These are phyloP conservation scores for Cryptocheilus praepositus DNA, from an alignment of 2,888 invertebrate genomes.

Conservation along the genomic window DNA sequence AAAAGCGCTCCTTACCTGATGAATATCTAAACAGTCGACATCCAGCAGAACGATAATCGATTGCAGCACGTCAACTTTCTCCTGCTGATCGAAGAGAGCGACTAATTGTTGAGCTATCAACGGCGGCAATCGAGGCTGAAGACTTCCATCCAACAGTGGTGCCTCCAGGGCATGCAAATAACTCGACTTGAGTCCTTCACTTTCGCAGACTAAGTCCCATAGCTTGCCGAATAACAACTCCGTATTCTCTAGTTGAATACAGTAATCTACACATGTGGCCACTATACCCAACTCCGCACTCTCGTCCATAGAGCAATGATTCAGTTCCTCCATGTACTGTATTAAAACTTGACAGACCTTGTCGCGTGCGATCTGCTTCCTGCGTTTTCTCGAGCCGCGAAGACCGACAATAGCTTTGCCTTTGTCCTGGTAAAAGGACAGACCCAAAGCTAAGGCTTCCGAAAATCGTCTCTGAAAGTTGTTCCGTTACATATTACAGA, in stretches of 20 bases:
- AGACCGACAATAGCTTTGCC: constrained; percentile 80
- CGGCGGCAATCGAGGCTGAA: constrained; percentile 78
- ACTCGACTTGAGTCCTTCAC: constrained; percentile 79
- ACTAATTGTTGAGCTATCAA: constrained; percentile 81
- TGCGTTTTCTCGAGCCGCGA: constrained; percentile 75
- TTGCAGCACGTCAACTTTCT: constrained; percentile 82
- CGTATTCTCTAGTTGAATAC: constrained; percentile 72
- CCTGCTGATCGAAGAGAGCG: constrained; percentile 80
- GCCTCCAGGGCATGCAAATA: constrained; percentile 82
- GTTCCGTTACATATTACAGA: constrained; percentile 11
- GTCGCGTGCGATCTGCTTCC: constrained; percentile 73
- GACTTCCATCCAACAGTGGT: constrained; percentile 77
- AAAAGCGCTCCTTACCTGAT: constrained; percentile 75
- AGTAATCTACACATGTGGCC: constrained; percentile 69
- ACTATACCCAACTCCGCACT: constrained; percentile 64
- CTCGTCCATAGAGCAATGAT: constrained; percentile 59
- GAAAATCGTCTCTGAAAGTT: constrained; percentile 75
- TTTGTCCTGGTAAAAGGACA: constrained; percentile 80
- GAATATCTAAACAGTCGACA: constrained; percentile 80
- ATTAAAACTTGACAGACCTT: constrained; percentile 72
- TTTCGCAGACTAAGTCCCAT: constrained; percentile 78
- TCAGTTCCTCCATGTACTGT: constrained; percentile 71
- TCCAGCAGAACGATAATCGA: constrained; percentile 81
- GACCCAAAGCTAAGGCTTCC: constrained; percentile 79
- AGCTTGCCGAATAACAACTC: constrained; percentile 76